Conservation (phyloP, 2,888 invertebrate species). For the Brachyopa scutellaris region DNA sequence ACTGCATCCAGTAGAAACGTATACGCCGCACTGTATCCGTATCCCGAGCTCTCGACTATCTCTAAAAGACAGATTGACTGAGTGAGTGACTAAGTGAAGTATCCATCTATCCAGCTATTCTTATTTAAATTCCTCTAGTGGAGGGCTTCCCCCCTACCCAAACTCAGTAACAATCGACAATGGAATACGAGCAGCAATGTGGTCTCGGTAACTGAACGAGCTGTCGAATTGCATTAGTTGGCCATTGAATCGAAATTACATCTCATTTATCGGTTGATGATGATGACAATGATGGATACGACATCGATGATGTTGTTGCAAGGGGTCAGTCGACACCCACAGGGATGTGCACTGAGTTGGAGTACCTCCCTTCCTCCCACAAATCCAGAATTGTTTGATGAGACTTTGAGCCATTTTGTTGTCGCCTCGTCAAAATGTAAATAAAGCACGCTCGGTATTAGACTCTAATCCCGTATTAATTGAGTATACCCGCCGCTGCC, state of each 20-base stretch:
- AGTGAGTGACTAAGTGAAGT: conserved; percentile 65
- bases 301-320: conserved; percentile 20
- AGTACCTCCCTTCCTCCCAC: not conserved
- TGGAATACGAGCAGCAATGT: conserved; percentile 39
- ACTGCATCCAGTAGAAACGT: conserved; percentile 42
- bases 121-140: conserved; percentile 65
- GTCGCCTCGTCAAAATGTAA: conserved; percentile 54
- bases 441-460: conserved; percentile 64
- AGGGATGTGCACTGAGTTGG: not conserved
- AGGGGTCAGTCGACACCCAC: too few relatives aligned
- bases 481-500: conserved; percentile 37
- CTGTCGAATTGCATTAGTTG: conserved; percentile 72
- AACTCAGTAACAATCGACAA: conserved; percentile 1
- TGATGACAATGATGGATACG: conserved; percentile 42
- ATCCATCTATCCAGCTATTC: conserved; percentile 59
- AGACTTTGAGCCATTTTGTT: conserved; percentile 26
- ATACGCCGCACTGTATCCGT: not conserved
- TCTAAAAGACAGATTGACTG: conserved; percentile 31
- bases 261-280: conserved; percentile 68
- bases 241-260: conserved; percentile 71
- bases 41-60: conserved; percentile 15
- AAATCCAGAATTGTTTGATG: not conserved
- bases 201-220: conserved; percentile 61
- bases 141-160: conserved; percentile 2
- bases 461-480: conserved; percentile 61